Evolutionary conservation across 2,888 invertebrate genomes (phyloP), one percentile per base, ranked within the genome.

Genomic region (Drosophila parthenogenetica): DNA sequence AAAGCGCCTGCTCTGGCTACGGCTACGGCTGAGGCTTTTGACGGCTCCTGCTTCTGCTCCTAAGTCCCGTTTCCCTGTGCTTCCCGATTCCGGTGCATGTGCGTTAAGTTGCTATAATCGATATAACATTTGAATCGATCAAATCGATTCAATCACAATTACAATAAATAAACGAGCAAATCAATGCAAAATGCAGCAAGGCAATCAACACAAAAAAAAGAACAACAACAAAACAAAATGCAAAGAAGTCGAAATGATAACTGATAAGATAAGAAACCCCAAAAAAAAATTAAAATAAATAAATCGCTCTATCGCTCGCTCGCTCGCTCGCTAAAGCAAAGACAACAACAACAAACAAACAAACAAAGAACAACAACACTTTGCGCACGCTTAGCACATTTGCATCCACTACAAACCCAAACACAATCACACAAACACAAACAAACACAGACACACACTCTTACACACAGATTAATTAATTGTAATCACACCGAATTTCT

Each of bases 41-140:
- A 77, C 87, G 83, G 83, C 83, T 84, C 87, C 83, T 84, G 83
- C 83, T 84, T 84, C 83, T 83, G 83, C 83, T 84, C 83, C 83
- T 84, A 84, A 70, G 83, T 84, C 83, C 83, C 83, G 83, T 84
- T 84, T 84, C 83, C 83, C 83, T 84, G 83, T 84, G 83, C 83
- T 84, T 83, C 84, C 83, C 83, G 83, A 84, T 79, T 83, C 83
- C 83, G 83, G 83, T 84, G 83, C 83, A 84, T 84, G 83, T 84
- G 83, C 83, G 87, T 87, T 84, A 84, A 87, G 72, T 87, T 84
- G 83, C 83, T 87, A 84, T 75, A 81, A 77, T 59, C 50, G 37
- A 73, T 35, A 35, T 4, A 73, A 66, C 63, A 65, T 42, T 79
- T 77, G 68, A 61, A 59, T 81, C 84, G 81, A 81, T 68, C 49